Percentiles rank a stretch among this genome's conserved stretches.
These are phyloP conservation scores for Scaptomyza graminum DNA, from an alignment of 1,140 invertebrate genomes.

Conservation along the genomic window DNA sequence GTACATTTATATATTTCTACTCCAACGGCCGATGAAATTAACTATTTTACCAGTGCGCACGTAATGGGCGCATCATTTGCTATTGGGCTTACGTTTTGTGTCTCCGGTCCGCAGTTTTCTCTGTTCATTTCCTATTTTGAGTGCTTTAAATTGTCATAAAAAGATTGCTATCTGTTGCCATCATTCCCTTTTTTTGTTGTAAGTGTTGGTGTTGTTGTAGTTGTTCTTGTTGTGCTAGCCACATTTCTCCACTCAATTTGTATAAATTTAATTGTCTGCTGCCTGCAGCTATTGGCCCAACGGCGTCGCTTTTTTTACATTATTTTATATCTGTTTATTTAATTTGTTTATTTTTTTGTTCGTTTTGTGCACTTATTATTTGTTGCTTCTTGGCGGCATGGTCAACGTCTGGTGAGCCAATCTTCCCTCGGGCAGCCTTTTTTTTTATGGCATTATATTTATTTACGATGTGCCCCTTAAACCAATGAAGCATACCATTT, in stretches of 20 bases:
- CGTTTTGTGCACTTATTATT: slow-evolving; percentile 47
- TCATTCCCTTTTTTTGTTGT: slow-evolving; percentile 41
- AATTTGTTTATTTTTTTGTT: slow-evolving; percentile 21
- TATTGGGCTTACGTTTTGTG: slow-evolving; percentile 37
- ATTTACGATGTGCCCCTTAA: slow-evolving; percentile 78
- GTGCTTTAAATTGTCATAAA: slow-evolving; percentile 79
- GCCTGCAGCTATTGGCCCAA: slow-evolving; percentile 44
- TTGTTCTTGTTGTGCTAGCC: slow-evolving; percentile 58
- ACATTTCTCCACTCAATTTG: slow-evolving; percentile 81
- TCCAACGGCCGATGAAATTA: slow-evolving; percentile 75
- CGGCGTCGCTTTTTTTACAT: slow-evolving; percentile 26
- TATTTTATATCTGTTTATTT: slow-evolving; percentile 59
- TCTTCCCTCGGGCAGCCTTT: slow-evolving; percentile 47
- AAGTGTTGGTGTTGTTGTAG: not conserved
- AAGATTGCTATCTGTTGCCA: slow-evolving; percentile 72
- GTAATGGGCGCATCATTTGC: slow-evolving; percentile 79
- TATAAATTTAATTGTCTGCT: slow-evolving; percentile 80
- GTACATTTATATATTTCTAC: slow-evolving; percentile 76
- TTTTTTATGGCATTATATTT: slow-evolving; percentile 75
- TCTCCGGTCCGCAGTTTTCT: not conserved
- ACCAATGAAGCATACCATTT: slow-evolving; percentile 77
- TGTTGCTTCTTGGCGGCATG: slow-evolving; percentile 59
- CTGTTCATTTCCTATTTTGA: slow-evolving; percentile 67
- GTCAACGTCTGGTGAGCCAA: slow-evolving; percentile 54
- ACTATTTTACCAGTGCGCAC: slow-evolving; percentile 72